phyloP scores from a whole-genome alignment of 2,888 invertebrate genomes.

The Drosophila neonasuta region DNA sequence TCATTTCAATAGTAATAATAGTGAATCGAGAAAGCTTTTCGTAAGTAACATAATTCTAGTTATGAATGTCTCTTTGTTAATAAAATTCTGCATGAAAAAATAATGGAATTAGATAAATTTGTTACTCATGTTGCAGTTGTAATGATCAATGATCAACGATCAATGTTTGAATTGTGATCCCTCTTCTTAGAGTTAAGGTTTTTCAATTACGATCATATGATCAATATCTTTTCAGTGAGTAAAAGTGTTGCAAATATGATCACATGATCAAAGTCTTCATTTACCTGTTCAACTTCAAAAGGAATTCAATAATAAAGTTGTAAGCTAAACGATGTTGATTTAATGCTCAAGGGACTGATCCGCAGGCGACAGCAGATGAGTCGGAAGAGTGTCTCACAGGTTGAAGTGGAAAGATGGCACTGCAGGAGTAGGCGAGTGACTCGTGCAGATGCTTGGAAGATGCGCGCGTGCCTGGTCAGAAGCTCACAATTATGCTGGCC shows the following conservation, averaged over 20 bases:
- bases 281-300: neutral
- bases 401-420: neutral
- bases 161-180: too few relatives aligned
- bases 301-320: neutral
- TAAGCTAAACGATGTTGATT: constrained; percentile 25
- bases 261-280: neutral
- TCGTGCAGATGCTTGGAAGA: constrained; percentile 76
- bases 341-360: constrained; percentile 27
- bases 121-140: too few relatives aligned
- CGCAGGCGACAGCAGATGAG: constrained; percentile 56
- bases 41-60: too few relatives aligned
- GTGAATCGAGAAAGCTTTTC: too few relatives aligned
- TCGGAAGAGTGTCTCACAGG: constrained; percentile 32
- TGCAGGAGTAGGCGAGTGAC: constrained; percentile 64
- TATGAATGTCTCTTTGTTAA: too few relatives aligned
- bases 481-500: constrained; percentile 77
- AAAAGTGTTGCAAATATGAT: too few relatives aligned
- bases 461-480: constrained; percentile 70
- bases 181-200: too few relatives aligned
- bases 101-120: too few relatives aligned
- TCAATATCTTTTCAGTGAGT: too few relatives aligned
- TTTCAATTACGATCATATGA: too few relatives aligned
- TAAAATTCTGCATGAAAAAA: too few relatives aligned
- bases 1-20: neutral
- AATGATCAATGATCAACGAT: too few relatives aligned